phyloP scores from a whole-genome alignment of 2,797 vertebrate genomes.

The Apodemus agrarius region DNA sequence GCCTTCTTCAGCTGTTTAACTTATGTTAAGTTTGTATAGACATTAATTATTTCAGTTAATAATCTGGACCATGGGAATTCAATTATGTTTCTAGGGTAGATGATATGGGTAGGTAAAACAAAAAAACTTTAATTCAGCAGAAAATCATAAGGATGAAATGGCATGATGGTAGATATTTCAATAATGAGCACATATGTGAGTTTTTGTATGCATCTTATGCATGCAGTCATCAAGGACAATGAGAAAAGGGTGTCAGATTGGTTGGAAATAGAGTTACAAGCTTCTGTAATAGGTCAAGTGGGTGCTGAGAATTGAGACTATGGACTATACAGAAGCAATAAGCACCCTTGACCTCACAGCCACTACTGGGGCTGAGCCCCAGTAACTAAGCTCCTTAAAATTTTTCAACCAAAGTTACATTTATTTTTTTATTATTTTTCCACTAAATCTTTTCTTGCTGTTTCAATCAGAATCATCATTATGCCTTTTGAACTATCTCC shows the following conservation, averaged over 20 bases:
- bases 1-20: not conserved
- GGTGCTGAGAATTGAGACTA: not conserved
- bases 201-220: not conserved
- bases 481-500: not conserved
- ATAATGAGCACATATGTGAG: not conserved
- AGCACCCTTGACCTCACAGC: not conserved
- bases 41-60: not conserved
- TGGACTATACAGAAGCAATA: too few species aligned
- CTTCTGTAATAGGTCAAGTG: too few species aligned
- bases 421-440: not conserved
- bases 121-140: not conserved
- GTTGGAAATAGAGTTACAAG: not conserved
- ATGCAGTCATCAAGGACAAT: too few species aligned
- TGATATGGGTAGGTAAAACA: accelerated
- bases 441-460: not conserved
- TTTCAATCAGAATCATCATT: not conserved
- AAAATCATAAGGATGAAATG: not conserved
- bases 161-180: too few species aligned
- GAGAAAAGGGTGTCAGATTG: not conserved
- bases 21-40: too few species aligned
- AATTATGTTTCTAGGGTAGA: not conserved
- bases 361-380: not conserved
- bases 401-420: too few species aligned
- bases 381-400: not conserved
- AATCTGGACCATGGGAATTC: not conserved